phyloP scores from a whole-genome alignment of 2,888 invertebrate species.

The Frankliniella fusca region DNA sequence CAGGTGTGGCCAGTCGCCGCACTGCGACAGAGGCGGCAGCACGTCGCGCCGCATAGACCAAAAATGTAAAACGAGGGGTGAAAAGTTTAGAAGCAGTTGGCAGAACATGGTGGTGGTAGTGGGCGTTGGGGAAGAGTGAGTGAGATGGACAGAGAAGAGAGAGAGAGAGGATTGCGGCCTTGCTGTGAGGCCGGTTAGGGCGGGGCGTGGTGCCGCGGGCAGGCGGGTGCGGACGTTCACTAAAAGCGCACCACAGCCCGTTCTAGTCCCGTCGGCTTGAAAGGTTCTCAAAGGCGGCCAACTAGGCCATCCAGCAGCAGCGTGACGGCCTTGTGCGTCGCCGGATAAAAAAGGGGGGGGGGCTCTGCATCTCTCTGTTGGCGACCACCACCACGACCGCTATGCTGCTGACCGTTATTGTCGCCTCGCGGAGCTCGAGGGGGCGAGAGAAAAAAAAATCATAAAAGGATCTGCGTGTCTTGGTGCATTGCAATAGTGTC shows the following conservation, averaged over 20 bases:
- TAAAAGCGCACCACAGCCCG: too few species aligned
- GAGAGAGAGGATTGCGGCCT: neutral
- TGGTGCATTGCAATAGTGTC: too few species aligned
- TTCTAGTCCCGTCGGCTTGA: too few species aligned
- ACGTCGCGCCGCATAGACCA: neutral
- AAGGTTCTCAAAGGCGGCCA: neutral
- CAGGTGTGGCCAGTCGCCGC: too few species aligned
- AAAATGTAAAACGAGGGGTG: too few species aligned
- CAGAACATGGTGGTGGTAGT: neutral
- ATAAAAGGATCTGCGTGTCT: too few species aligned
- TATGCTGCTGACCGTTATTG: too few species aligned
- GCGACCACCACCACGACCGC: neutral
- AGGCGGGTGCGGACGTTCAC: neutral
- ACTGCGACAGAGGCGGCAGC: too few species aligned
- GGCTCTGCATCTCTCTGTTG: neutral
- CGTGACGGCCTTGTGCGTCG: neutral
- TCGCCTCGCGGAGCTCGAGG: too few species aligned
- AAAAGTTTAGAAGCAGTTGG: too few species aligned
- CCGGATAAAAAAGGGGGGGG: neutral
- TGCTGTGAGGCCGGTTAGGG: too few species aligned
- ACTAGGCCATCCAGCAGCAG: neutral
- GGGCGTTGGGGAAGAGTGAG: neutral
- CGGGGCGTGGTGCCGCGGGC: neutral
- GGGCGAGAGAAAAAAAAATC: too few species aligned
- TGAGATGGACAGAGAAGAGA: conserved; percentile 11